Base-by-base conservation (phyloP, 2,888 invertebrate genomes). In the Heliothis peltigera region DNA sequence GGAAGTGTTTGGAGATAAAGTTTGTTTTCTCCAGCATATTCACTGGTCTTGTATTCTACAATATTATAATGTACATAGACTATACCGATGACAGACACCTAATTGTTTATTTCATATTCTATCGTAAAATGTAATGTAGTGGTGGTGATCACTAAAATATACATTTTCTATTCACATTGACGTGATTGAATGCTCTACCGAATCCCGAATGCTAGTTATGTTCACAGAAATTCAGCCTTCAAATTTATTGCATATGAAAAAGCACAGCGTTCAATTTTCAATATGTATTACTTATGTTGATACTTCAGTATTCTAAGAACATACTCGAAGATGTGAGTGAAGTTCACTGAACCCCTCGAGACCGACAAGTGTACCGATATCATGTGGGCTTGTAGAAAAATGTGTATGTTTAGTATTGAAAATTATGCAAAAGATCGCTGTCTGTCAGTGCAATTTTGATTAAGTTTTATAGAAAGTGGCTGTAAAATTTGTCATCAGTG, bases 271-370 rank as follows among this genome's bases (percentile, higher is more conserved):
- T 12, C 35, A 28, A 28, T 28, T 28, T 35, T 35, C 47, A 17
- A 21, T 48, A 28, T 39, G 22, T 52, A 39, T 53, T 19, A 56
- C 44, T 53, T 18, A 6, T 10, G 10, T 32, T 28, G 19, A 54
- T 49, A 48, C 35, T 68, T 52, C 42, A 44, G 28, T 43, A 47
- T 58, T 53, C 43, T 28, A 44, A 52, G 22, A 7, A 44, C 43
- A 39, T 35, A 51, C 43, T 12, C 25, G 6, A 57, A 46, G 39
- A n/a, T 43, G 57, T 55, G 44, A 64, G 48, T 58, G 28, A 68
- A 74, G 75, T 74, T 75, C 75, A 69, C 28, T 58, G 56, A 77
- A 63, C 70, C 32, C 44, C 32, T 42, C 57, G 60, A 39, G 46
- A 59, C 60, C 39, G 44, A 58, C 63, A 57, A 60, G 46, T 42